Base-by-base conservation (phyloP, 2,888 invertebrate genomes). In the Merodon equestris region DNA sequence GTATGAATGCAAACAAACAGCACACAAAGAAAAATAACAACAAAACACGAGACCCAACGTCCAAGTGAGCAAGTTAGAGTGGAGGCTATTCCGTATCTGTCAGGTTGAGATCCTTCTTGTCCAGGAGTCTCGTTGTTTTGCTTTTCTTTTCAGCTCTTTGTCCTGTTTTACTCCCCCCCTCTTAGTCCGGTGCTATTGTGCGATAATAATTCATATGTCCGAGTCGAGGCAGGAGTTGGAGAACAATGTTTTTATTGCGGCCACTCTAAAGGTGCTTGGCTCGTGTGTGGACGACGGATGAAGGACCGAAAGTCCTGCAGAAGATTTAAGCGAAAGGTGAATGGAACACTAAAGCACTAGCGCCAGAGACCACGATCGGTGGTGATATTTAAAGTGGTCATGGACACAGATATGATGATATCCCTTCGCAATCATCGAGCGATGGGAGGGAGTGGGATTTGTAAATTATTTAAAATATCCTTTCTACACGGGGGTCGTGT, bases 1-100 rank as follows among this genome's bases (percentile, higher is more conserved):
- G 82, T 82, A 83, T 83, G 82, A 82, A 82, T 82, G 68, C 82
- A 81, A 73, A 81, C 75, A 75, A 81, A 74, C 82, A 75, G 79
- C 79, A 79, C 73, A 79, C 79, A 77, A 77, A 77, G 73, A 77
- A 73, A 27, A 73, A 77, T 63, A 72, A 73, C 73, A 77, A 68
- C 77, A 77, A 72, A 71, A 57, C 27, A 27, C 27, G 27, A 27
- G 27, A 27, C 27, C 27, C 27, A 7, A 7, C 27, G 27, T 27
- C 27, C 27, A 27, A 27, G 27, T 7, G 27, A 9, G 47, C 50
- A 79, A 77, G 75, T 76, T 68, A 72, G 81, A 27, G 27, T 27
- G 27, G 27, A 68, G 70, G 68, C 73, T 77, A 68, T n/a, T n/a
- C n/a, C n/a, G n/a, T n/a, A n/a, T 75, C 77, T 77, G 72, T 75